A percentile compares a stretch with the other conserved stretches of the same genome.
Evolutionary conservation across 2,888 invertebrate species (phyloP).

Genomic region (Dolichomitus sp.): DNA sequence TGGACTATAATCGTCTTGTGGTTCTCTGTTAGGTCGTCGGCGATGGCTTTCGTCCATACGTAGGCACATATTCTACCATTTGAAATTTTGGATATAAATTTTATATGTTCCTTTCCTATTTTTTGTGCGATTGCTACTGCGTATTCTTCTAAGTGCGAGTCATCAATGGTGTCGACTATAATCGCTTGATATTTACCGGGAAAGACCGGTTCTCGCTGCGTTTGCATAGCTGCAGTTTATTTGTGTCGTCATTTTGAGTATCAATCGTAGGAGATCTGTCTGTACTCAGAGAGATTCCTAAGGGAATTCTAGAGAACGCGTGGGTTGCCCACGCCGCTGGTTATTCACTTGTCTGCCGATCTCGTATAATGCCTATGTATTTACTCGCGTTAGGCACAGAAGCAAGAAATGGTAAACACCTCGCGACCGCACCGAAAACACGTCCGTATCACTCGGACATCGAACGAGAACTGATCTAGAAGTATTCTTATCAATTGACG

Average conservation of each 20-base stretch:
- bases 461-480: too few relatives aligned
- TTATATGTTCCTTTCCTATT: slow-evolving; percentile 16
- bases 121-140: slow-evolving; percentile 31
- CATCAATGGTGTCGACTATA: slow-evolving; percentile 24
- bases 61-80: slow-evolving; percentile 34
- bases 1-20: slow-evolving; percentile 61
- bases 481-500: too few relatives aligned
- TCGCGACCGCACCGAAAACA: too few relatives aligned
- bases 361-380: too few relatives aligned
- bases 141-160: slow-evolving; percentile 29
- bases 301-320: background rate
- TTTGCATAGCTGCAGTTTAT: slow-evolving; percentile 13
- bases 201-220: background rate
- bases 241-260: slow-evolving; percentile 6
- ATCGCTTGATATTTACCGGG: slow-evolving; percentile 41
- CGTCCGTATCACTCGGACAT: too few relatives aligned
- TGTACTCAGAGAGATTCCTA: slow-evolving; percentile 25
- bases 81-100: slow-evolving; percentile 35
- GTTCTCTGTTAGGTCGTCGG: slow-evolving; percentile 40
- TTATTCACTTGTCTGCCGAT: too few relatives aligned
- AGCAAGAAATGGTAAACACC: too few relatives aligned
- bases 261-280: background rate
- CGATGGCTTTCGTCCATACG: slow-evolving; percentile 16
- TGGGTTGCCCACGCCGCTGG: too few relatives aligned
- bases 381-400: too few relatives aligned